phyloP scores from a whole-genome alignment of 2,888 invertebrate species.

The Patella ulyssiponensis region DNA sequence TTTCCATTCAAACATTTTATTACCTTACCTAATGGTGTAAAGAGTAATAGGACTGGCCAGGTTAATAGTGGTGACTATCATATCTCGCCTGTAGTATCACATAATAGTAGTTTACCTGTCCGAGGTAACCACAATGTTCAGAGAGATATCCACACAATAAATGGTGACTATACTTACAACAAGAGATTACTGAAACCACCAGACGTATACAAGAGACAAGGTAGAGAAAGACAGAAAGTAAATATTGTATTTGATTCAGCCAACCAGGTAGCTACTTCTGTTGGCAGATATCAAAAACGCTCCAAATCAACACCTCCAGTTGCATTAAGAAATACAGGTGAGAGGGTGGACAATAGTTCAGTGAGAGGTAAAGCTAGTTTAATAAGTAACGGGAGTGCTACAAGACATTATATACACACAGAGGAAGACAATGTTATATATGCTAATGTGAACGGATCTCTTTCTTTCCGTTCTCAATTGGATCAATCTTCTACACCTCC shows the following conservation, averaged over 20 bases:
- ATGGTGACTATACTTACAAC: no score
- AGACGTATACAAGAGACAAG: background rate
- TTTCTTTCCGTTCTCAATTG: background rate
- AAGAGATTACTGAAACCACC: background rate
- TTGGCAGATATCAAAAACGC: conserved; percentile 46
- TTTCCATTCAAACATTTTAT: conserved; percentile 55
- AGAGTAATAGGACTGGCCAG: conserved; percentile 8
- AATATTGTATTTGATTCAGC: conserved; percentile 8
- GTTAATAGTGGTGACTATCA: conserved; percentile 12
- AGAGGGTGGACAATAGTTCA: conserved; percentile 37
- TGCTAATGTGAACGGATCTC: conserved; percentile 4
- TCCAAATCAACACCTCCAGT: conserved; percentile 51
- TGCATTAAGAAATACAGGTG: conserved; percentile 33
- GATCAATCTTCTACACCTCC: background rate
- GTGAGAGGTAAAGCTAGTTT: background rate
- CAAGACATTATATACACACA: background rate
- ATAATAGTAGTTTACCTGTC: conserved; percentile 6
- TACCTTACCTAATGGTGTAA: conserved; percentile 49
- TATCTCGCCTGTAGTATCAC: background rate
- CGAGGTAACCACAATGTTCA: conserved; percentile 12
- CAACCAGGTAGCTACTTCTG: conserved; percentile 11
- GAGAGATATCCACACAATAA: no score
- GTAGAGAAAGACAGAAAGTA: conserved; percentile 5
- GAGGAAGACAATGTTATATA: background rate
- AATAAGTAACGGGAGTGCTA: conserved; percentile 2